Evolutionary conservation across 2,888 invertebrate species (phyloP).

Genomic region (Acronicta alni): DNA sequence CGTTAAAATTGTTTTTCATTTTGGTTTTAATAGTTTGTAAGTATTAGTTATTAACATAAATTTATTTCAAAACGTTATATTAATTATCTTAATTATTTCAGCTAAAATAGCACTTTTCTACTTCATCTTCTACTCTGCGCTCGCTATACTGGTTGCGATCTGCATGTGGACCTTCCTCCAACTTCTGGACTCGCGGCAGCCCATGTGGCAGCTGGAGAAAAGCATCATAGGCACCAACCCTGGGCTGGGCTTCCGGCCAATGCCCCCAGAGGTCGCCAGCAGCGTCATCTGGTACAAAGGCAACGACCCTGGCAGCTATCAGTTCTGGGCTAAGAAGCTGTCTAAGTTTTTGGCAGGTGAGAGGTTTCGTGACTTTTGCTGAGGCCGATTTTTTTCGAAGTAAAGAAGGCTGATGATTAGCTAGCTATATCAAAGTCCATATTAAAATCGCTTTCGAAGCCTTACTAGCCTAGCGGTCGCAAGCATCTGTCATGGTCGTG

Average conservation of each 20-base stretch:
- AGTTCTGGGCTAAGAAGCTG: constrained; percentile 94
- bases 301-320: constrained; percentile 92
- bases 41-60: no score
- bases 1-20: no score
- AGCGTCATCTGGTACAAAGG: constrained; percentile 98
- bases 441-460: no score
- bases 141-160: constrained; percentile 97
- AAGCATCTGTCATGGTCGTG: no score
- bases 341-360: constrained; percentile 94
- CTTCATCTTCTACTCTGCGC: constrained; percentile 96
- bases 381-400: no score
- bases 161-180: constrained; percentile 98
- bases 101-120: constrained; percentile 99
- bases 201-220: constrained; percentile 95
- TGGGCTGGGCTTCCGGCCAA: constrained; percentile 98
- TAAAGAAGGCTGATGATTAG: no score
- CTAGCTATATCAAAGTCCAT: no score
- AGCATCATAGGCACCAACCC: constrained; percentile 98
- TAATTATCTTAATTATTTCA: constrained; percentile 87
- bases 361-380: constrained; percentile 51
- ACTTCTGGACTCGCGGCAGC: constrained; percentile 96
- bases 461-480: no score
- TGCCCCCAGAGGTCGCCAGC: constrained; percentile 96
- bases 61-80: no score
- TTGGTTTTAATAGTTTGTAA: no score